These are phyloP conservation scores for Harpagoxenus sublaevis DNA, from an alignment of 2,888 invertebrate genomes.

Conservation along the genomic window DNA sequence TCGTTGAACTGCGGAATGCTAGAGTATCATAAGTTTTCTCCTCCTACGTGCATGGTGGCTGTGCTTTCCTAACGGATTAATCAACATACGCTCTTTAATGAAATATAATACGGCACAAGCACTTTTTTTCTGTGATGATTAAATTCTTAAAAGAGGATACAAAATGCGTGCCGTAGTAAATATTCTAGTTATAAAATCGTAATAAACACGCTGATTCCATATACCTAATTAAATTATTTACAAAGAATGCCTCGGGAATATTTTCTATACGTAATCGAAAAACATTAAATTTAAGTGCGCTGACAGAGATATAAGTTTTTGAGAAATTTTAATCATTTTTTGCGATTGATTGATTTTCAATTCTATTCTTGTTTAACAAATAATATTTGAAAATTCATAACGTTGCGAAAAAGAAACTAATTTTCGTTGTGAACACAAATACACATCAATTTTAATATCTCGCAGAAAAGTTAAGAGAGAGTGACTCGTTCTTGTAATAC, in stretches of 20 bases:
- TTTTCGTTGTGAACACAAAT: neutral
- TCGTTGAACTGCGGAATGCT: constrained; percentile 53
- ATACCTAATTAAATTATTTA: constrained; percentile 13
- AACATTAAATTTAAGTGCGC: neutral
- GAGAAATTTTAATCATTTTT: neutral
- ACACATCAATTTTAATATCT: neutral
- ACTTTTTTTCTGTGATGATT: neutral
- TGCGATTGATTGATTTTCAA: neutral
- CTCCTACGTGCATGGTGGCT: neutral
- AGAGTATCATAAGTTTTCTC: constrained; percentile 38
- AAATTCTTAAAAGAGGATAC: constrained; percentile 7
- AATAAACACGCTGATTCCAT: neutral
- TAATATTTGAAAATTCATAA: neutral
- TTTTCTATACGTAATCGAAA: neutral
- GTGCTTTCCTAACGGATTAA: constrained; percentile 42
- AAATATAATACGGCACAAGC: constrained; percentile 20
- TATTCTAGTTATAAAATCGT: neutral
- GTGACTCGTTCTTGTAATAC: neutral
- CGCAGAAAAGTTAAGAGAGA: neutral
- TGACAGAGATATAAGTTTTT: neutral
- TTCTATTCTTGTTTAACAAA: constrained; percentile 14
- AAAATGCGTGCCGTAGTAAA: neutral
- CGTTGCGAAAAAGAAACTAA: neutral
- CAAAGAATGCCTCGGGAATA: neutral
- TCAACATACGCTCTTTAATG: constrained; percentile 37